A percentile compares a stretch with the other conserved stretches of the same genome.
These are phyloP conservation scores for Hemithea aestivaria DNA, from an alignment of 2,888 invertebrate species.

Conservation along the genomic window DNA sequence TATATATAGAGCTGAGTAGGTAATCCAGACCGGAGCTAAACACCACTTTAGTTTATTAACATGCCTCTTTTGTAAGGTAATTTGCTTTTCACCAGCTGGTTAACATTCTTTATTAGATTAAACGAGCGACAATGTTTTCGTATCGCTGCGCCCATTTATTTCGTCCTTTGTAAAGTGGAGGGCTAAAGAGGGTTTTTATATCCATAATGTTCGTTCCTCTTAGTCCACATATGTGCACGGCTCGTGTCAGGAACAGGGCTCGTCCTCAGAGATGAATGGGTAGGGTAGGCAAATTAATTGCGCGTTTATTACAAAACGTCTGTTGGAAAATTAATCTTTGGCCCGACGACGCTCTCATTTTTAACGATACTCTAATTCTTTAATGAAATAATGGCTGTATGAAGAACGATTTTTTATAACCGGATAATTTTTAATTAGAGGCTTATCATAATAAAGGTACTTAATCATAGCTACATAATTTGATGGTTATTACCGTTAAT, in stretches of 20 bases:
- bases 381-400: too few relatives aligned
- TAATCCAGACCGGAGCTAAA: too few relatives aligned
- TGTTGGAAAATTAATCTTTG: constrained; percentile 14
- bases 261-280: constrained; percentile 5
- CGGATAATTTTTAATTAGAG: too few relatives aligned
- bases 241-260: constrained; percentile 1
- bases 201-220: constrained; percentile 10
- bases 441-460: too few relatives aligned
- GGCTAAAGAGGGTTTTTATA: constrained; percentile 22
- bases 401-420: too few relatives aligned
- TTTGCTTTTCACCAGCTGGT: too few relatives aligned
- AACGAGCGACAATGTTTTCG: constrained; percentile 3
- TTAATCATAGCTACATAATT: too few relatives aligned
- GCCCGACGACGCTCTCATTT: neutral
- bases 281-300: constrained; percentile 17
- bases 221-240: constrained; percentile 11
- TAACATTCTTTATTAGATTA: constrained; percentile 3
- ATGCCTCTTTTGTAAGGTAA: too few relatives aligned
- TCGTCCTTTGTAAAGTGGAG: constrained; percentile 9
- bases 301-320: constrained; percentile 2
- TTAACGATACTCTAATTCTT: too few relatives aligned
- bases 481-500: neutral
- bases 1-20: too few relatives aligned
- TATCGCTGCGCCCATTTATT: constrained; percentile 7
- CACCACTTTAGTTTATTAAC: too few relatives aligned